A percentile compares a stretch with the other conserved stretches of the same genome.
Conservation (phyloP, 2,888 invertebrate genomes). For the Eupithecia subfuscata region DNA sequence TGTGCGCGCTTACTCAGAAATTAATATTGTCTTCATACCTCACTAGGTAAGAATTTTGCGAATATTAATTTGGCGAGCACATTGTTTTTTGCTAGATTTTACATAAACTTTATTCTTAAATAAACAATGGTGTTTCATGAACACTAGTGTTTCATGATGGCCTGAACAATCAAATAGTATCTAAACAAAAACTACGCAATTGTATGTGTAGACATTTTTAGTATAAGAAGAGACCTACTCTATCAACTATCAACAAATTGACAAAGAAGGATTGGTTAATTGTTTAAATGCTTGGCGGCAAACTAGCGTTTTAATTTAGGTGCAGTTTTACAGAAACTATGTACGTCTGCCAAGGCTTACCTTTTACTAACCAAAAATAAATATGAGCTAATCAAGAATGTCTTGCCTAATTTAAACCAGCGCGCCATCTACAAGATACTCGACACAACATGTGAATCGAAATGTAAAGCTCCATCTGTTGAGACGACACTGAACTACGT, state of each 20-base stretch:
- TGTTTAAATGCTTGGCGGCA: conserved; percentile 40
- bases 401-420: conserved; percentile 32
- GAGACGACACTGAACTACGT: conserved; percentile 26
- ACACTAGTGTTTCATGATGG: neutral
- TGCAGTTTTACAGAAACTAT: conserved; percentile 43
- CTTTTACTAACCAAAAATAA: conserved; percentile 74
- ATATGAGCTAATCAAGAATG: conserved; percentile 59
- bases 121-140: neutral
- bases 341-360: conserved; percentile 56
- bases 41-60: no score
- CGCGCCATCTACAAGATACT: conserved; percentile 63
- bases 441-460: conserved; percentile 33
- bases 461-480: conserved; percentile 33
- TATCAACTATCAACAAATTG: neutral
- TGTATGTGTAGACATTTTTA: neutral
- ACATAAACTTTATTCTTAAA: neutral
- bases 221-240: neutral
- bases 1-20: no score
- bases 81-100: neutral
- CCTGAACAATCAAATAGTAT: neutral
- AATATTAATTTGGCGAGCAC: no score
- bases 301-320: conserved; percentile 45
- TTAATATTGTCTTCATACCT: no score
- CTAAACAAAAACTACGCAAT: neutral
- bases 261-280: neutral